A percentile compares a stretch with the other conserved stretches of the same genome.
phyloP scores from a whole-genome alignment of 2,888 invertebrate genomes.

The Athalia circularis region DNA sequence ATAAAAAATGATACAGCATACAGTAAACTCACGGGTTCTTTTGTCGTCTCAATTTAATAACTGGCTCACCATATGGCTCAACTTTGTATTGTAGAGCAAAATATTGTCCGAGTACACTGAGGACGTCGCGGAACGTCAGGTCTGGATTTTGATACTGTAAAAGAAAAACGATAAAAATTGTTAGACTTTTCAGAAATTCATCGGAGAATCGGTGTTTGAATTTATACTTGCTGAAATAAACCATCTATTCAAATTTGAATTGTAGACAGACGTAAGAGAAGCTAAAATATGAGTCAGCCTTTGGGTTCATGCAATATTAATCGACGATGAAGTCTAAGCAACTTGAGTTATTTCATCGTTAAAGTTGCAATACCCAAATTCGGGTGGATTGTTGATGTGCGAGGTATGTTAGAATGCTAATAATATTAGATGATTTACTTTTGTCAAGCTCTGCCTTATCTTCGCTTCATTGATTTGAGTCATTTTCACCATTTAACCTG shows the following conservation, averaged over 20 bases:
- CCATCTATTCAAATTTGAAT: no score
- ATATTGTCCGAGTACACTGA: slow-evolving; percentile 80
- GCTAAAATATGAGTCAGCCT: background rate
- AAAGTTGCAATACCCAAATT: background rate
- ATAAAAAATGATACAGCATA: background rate
- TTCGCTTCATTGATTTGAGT: slow-evolving; percentile 75
- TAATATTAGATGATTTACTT: slow-evolving; percentile 69
- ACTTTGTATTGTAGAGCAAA: slow-evolving; percentile 80
- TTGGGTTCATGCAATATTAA: background rate
- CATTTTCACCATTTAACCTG: slow-evolving; percentile 67
- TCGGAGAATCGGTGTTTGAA: no score
- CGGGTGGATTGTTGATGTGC: background rate
- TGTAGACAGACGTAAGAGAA: background rate
- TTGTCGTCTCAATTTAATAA: slow-evolving; percentile 19
- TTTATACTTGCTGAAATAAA: no score
- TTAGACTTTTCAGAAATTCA: background rate
- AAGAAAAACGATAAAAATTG: slow-evolving; percentile 55
- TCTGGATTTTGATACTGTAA: slow-evolving; percentile 84
- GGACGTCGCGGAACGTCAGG: slow-evolving; percentile 81
- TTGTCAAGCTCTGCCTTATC: slow-evolving; percentile 76
- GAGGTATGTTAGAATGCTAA: background rate
- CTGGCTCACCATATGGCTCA: slow-evolving; percentile 81
- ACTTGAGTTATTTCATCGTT: no score
- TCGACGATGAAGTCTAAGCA: no score
- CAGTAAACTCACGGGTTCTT: background rate